Conservation (phyloP, 1,140 invertebrate species). For the Acyrthosiphon pisum region DNA sequence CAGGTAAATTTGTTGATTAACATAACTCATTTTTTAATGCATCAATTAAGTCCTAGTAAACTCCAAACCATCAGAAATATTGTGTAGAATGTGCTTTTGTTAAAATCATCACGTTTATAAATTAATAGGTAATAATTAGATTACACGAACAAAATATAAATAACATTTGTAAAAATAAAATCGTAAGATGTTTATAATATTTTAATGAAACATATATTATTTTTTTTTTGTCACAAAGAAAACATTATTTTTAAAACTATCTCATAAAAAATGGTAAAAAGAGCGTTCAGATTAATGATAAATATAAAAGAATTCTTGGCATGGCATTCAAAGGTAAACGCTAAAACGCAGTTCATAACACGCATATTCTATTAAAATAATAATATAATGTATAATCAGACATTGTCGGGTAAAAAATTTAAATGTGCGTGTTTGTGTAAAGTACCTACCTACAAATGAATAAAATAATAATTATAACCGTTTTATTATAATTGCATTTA, state of each 20-base stretch:
- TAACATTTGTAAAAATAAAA: not conserved
- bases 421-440: not conserved
- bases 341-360: not conserved
- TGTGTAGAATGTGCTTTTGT: too few species aligned
- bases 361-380: not conserved
- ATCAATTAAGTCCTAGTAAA: too few species aligned
- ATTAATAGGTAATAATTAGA: not conserved
- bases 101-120: too few species aligned
- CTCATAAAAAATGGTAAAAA: not conserved
- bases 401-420: not conserved
- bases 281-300: not conserved
- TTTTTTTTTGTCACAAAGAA: not conserved
- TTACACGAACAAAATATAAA: not conserved
- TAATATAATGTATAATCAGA: not conserved
- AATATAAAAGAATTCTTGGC: conserved; percentile 36
- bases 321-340: conserved; percentile 48
- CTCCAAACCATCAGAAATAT: too few species aligned
- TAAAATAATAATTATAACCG: not conserved
- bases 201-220: conserved; percentile 2
- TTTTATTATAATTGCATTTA: too few species aligned
- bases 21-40: too few species aligned
- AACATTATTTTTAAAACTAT: conserved; percentile 38
- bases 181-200: not conserved
- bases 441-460: not conserved
- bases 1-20: too few species aligned